phyloP scores from a whole-genome alignment of 2,888 invertebrate genomes.

The Spilosoma lubricipeda region DNA sequence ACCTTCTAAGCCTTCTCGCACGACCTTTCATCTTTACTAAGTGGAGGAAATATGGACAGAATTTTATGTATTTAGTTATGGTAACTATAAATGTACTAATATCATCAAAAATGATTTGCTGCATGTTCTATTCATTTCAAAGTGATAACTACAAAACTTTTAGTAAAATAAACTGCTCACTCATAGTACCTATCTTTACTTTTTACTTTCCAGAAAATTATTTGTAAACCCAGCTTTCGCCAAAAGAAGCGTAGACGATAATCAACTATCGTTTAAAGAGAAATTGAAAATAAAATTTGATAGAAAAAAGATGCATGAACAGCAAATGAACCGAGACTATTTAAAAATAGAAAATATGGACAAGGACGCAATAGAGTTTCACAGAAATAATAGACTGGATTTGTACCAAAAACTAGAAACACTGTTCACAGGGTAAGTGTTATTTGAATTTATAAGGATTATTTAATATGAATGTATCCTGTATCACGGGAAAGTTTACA shows the following conservation, averaged over 20 bases:
- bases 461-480: no score
- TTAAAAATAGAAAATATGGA: slow-evolving; percentile 66
- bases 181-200: background rate
- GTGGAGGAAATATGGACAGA: no score
- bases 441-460: background rate
- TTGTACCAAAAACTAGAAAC: slow-evolving; percentile 88
- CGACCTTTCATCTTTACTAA: no score
- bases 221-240: slow-evolving; percentile 75
- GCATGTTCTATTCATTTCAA: no score
- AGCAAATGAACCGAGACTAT: slow-evolving; percentile 62
- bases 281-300: slow-evolving; percentile 73
- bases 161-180: background rate
- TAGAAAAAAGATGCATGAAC: slow-evolving; percentile 71
- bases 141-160: no score
- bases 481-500: no score
- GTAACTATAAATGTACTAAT: no score
- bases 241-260: slow-evolving; percentile 69
- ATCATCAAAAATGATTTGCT: no score
- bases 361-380: slow-evolving; percentile 76
- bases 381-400: slow-evolving; percentile 87
- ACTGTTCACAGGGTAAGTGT: slow-evolving; percentile 87
- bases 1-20: no score
- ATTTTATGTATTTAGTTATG: no score
- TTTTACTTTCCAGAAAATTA: slow-evolving; percentile 56
- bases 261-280: slow-evolving; percentile 66